Conservation (phyloP, 1,140 invertebrate species). For the Lethocerus indicus region DNA sequence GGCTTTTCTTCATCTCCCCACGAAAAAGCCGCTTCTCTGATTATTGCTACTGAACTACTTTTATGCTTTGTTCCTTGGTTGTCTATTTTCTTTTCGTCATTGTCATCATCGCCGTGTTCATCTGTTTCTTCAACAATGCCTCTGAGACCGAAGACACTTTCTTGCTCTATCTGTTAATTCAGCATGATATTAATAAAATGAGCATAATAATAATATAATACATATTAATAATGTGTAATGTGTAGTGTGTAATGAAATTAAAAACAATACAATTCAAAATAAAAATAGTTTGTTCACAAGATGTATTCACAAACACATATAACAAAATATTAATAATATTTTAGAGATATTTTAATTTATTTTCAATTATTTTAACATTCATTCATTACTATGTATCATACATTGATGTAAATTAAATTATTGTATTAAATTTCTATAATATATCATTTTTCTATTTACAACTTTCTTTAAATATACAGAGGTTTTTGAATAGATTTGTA, state of each 20-base stretch:
- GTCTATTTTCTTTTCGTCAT: constrained; percentile 16
- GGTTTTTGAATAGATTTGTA: too few species aligned
- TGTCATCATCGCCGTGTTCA: constrained; percentile 23
- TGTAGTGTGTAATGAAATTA: neutral
- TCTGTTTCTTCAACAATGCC: constrained; percentile 26
- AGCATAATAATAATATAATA: too few species aligned
- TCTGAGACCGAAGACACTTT: constrained; percentile 26
- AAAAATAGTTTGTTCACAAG: neutral
- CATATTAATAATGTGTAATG: too few species aligned
- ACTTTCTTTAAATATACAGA: too few species aligned
- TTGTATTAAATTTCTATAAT: too few species aligned
- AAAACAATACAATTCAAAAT: neutral
- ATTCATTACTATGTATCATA: too few species aligned
- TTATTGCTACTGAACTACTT: neutral
- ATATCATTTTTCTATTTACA: too few species aligned
- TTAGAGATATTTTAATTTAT: too few species aligned
- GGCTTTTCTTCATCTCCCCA: constrained; percentile 32
- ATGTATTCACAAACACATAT: neutral
- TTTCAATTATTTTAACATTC: too few species aligned
- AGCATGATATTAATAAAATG: neutral
- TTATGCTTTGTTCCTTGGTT: neutral
- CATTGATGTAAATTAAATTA: too few species aligned
- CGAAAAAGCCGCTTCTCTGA: constrained; percentile 34
- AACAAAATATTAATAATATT: neutral
- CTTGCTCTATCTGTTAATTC: constrained; percentile 13